These are phyloP conservation scores for Vanessa atalanta DNA, from an alignment of 1,140 invertebrate genomes.

Conservation along the genomic window DNA sequence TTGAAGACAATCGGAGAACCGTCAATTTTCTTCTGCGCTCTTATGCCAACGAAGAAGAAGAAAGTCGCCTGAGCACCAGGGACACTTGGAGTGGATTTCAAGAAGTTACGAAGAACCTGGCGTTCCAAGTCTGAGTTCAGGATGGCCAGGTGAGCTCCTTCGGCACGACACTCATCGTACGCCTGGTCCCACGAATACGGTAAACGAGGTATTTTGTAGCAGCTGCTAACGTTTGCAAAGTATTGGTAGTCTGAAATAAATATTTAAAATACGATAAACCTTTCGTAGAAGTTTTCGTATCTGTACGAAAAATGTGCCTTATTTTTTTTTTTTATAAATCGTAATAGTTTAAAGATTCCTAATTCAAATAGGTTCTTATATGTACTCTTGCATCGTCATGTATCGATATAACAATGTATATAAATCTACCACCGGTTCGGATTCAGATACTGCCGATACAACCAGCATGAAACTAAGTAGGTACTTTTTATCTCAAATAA, in stretches of 20 bases:
- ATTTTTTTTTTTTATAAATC: too few relatives aligned
- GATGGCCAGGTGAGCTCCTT: constrained; percentile 60
- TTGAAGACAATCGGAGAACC: constrained; percentile 47
- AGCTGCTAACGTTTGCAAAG: constrained; percentile 46
- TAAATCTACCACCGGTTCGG: too few relatives aligned
- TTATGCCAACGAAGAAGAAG: constrained; percentile 54
- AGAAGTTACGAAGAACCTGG: constrained; percentile 44
- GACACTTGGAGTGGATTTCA: constrained; percentile 8
- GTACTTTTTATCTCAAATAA: too few relatives aligned
- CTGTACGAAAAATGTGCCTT: too few relatives aligned
- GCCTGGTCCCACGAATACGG: constrained; percentile 59
- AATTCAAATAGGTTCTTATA: too few relatives aligned
- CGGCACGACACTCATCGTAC: constrained; percentile 49
- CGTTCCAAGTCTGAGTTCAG: constrained; percentile 61
- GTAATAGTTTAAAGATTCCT: too few relatives aligned
- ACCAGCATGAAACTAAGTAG: too few relatives aligned
- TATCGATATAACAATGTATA: too few relatives aligned
- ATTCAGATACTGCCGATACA: too few relatives aligned
- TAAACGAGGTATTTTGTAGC: constrained; percentile 55
- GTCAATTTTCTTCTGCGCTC: constrained; percentile 41
- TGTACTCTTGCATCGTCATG: too few relatives aligned
- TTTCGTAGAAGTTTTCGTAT: too few relatives aligned
- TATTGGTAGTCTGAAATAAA: constrained; percentile 53
- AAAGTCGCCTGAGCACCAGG: constrained; percentile 11
- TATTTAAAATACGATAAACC: background rate